A percentile compares a stretch with the other conserved stretches of the same genome.
Evolutionary conservation across 2,888 invertebrate genomes (phyloP).

Genomic region (Aspidiotus destructor): DNA sequence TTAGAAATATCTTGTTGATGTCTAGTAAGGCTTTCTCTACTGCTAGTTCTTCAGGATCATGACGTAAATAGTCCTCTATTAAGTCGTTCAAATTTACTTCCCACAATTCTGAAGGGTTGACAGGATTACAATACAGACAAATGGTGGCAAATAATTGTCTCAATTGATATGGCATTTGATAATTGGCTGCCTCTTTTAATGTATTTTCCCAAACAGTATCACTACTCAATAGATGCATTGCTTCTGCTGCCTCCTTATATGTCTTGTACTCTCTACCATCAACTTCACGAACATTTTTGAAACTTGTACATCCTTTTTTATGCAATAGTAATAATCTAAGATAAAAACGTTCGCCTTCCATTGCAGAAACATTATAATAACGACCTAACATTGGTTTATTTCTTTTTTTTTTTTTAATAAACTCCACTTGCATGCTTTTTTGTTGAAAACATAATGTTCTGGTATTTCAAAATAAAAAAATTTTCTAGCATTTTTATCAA

Average conservation of each 20-base stretch:
- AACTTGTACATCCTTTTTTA: not conserved
- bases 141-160: not conserved
- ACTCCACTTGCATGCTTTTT: not conserved
- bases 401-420: no score
- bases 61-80: not conserved
- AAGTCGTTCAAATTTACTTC: not conserved
- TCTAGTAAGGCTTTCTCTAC: no score
- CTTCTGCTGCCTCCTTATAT: not conserved
- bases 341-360: not conserved
- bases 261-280: not conserved
- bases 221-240: not conserved
- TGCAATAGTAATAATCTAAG: not conserved
- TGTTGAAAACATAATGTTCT: slow-evolving; percentile 14
- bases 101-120: not conserved
- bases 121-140: not conserved
- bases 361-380: not conserved
- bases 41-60: no score
- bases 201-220: not conserved
- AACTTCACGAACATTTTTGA: not conserved
- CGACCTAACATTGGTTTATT: no score
- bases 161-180: not conserved
- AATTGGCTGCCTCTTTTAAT: not conserved
- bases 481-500: slow-evolving; percentile 5
- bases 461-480: slow-evolving; percentile 27
- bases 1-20: no score